phyloP scores from a whole-genome alignment of 2,113 vertebrate genomes.

The Plectropomus leopardus region DNA sequence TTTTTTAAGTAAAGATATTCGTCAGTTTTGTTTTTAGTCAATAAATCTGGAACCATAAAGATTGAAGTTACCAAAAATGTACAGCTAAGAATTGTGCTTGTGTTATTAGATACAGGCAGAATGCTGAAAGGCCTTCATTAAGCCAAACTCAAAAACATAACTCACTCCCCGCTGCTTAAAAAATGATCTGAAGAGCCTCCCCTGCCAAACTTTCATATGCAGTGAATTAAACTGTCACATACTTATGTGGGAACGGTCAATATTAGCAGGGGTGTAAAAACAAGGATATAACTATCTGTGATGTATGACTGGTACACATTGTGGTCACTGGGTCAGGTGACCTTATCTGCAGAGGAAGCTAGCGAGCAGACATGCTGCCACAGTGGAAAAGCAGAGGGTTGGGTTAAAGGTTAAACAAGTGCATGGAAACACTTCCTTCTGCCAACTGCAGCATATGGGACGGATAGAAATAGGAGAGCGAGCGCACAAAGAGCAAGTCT shows the following conservation, averaged over 20 bases:
- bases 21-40: neutral
- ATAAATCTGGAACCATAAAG: neutral
- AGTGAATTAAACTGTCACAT: neutral
- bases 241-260: neutral
- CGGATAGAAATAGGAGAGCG: slow-evolving; percentile 42
- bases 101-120: neutral
- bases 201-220: neutral
- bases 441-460: slow-evolving; percentile 57
- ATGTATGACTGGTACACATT: neutral
- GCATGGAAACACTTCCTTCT: slow-evolving; percentile 39
- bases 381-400: slow-evolving; percentile 24
- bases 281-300: neutral
- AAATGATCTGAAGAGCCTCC: no score
- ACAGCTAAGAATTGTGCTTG: neutral
- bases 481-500: neutral
- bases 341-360: slow-evolving; percentile 11
- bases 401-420: slow-evolving; percentile 41
- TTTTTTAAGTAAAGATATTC: neutral
- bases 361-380: slow-evolving; percentile 12
- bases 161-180: no score
- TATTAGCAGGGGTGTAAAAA: neutral
- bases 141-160: no score
- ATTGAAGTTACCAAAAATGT: neutral
- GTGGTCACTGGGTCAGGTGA: slow-evolving; percentile 2
- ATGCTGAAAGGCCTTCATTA: no score